phyloP scores from a whole-genome alignment of 2,797 vertebrate genomes.

The Chelidonichthys spinosus region DNA sequence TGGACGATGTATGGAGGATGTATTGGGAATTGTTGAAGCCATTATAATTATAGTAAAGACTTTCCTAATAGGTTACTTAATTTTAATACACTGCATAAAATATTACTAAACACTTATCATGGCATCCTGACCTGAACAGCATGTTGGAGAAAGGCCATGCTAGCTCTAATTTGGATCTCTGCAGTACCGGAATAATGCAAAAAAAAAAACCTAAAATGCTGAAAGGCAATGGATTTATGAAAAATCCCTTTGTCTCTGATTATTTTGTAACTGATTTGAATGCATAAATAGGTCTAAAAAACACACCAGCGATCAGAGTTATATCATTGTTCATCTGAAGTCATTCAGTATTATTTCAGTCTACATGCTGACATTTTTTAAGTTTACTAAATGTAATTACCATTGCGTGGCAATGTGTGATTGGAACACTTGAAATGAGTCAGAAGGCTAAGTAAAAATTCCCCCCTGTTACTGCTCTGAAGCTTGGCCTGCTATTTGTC shows the following conservation, averaged over 20 bases:
- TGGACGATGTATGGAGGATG: neutral
- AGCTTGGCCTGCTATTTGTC: conserved; percentile 11
- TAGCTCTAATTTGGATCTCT: neutral
- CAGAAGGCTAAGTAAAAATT: neutral
- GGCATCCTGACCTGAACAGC: neutral
- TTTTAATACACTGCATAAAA: neutral
- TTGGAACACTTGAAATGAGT: neutral
- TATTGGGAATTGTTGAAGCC: neutral
- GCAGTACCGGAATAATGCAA: neutral
- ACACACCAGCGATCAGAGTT: neutral
- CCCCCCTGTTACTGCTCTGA: neutral
- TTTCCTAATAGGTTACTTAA: neutral
- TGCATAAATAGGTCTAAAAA: neutral
- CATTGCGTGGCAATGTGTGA: neutral
- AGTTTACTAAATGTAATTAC: neutral
- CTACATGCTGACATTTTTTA: neutral
- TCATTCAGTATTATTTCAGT: conserved; percentile 2
- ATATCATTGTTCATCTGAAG: neutral
- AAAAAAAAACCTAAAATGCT: neutral
- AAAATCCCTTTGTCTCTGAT: neutral
- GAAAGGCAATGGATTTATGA: neutral
- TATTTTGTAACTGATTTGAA: neutral
- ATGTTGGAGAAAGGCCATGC: neutral
- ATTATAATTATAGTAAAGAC: neutral
- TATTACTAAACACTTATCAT: neutral